A percentile compares a stretch with the other conserved stretches of the same genome.
phyloP scores from a whole-genome alignment of 2,888 invertebrate species.

The Heteromurus nitidus region DNA sequence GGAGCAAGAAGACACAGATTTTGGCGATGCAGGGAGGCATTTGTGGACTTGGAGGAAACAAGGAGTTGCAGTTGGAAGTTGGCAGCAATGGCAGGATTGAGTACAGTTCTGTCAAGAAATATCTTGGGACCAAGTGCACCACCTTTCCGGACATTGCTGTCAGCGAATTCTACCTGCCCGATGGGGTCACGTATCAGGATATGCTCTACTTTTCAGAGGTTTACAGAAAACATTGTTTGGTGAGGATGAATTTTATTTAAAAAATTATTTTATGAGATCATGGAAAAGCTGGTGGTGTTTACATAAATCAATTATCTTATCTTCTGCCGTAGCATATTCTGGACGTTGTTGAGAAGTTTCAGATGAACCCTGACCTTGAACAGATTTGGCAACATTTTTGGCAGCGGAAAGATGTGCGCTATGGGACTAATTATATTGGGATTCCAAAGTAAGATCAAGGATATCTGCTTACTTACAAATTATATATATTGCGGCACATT shows the following conservation, averaged over 20 bases:
- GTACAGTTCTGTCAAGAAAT: conserved; percentile 43
- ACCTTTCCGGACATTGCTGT: conserved; percentile 40
- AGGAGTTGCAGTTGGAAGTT: conserved; percentile 37
- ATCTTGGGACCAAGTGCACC: conserved; percentile 21
- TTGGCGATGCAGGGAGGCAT: conserved; percentile 55
- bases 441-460: neutral
- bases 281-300: too few species aligned
- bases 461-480: neutral
- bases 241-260: too few species aligned
- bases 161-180: conserved; percentile 30
- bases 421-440: neutral
- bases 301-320: too few species aligned
- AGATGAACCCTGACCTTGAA: neutral
- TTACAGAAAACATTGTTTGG: conserved; percentile 48
- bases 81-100: conserved; percentile 39
- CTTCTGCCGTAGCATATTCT: conserved; percentile 50
- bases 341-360: conserved; percentile 38
- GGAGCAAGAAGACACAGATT: conserved; percentile 53
- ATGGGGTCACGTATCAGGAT: conserved; percentile 44
- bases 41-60: conserved; percentile 48
- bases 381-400: conserved; percentile 30
- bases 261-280: too few species aligned
- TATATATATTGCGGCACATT: neutral
- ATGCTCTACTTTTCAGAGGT: conserved; percentile 34
- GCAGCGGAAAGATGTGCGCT: too few species aligned